These are phyloP conservation scores for Arbacia lixula DNA, from an alignment of 53 echinoderm and acorn worm species.

Conservation along the genomic window DNA sequence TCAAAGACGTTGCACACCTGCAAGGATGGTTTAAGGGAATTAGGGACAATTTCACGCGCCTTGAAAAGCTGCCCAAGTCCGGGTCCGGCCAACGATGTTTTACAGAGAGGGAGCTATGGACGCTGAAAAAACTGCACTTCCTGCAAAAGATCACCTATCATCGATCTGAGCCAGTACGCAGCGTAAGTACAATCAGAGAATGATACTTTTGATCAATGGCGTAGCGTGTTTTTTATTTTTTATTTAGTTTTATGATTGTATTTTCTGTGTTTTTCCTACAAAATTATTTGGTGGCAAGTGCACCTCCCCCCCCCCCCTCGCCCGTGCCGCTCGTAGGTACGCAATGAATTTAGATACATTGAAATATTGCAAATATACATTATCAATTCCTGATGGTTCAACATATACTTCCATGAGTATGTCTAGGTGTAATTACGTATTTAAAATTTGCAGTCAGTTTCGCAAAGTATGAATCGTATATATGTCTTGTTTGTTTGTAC, in stretches of 20 bases:
- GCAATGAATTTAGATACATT: no score
- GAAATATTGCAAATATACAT: no score
- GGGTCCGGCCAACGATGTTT: no score
- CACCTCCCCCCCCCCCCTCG: no score
- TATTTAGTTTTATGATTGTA: background rate
- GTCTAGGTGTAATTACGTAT: no score
- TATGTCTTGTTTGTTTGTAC: background rate
- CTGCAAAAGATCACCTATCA: slow-evolving; percentile 18
- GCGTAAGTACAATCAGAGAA: slow-evolving; percentile 17
- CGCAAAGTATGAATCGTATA: background rate
- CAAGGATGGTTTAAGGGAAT: slow-evolving; percentile 39
- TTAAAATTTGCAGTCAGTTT: slow-evolving; percentile 25
- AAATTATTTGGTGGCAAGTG: no score
- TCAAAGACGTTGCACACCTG: slow-evolving; percentile 8
- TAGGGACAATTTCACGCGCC: slow-evolving; percentile 25
- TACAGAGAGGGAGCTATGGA: no score
- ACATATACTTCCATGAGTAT: no score
- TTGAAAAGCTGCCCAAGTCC: slow-evolving; percentile 41
- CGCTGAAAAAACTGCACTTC: slow-evolving; percentile 17
- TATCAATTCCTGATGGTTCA: no score
- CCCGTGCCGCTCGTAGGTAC: no score
- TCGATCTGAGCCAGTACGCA: slow-evolving; percentile 26
- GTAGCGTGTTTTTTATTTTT: no score
- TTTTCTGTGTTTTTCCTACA: background rate
- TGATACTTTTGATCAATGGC: no score